Base-by-base conservation (phyloP, 2,888 invertebrate species). In the Troides helena region DNA sequence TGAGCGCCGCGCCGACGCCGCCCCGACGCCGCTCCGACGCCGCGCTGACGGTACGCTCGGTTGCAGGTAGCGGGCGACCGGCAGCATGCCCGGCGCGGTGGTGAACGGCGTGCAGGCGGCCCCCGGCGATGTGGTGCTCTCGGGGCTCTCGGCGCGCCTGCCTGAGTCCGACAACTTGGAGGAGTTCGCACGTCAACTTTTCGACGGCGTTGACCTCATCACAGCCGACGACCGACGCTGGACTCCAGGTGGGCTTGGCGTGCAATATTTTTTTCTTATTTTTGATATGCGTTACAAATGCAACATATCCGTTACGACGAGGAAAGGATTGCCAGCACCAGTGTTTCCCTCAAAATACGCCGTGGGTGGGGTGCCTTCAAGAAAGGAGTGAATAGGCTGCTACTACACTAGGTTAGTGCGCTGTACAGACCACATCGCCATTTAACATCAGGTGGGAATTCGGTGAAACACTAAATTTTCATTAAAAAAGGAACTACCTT, bases 181-280 rank as follows among this genome's bases (percentile, higher is more conserved):
- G 77, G 99, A 99, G 92, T 99, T 99, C 89, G 96, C 96, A 81
- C 94, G 96, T 80, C 96, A 99, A 87, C 95, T 99, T 68, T 96
- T 98, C 87, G 96, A 96, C 72, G 97, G 98, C 68, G 95, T 98
- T 61, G 99, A 99, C 86, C 95, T 99, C 93, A 96, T 99, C 73
- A 98, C 98, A 46, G 98, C 97, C 76, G 98, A 98, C 85, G 96
- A 96, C 76, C 93, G 98, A 75, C 94, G 99, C 83, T 99, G 98
- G 98, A 95, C 96, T 7, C 93, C 95, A 74, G 96, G 92, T 91
- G 73, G 72, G 73, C n/a, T 53, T 17, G n/a, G 21, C 21, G 21
- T 21, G 21, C 53, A 12, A 14, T 53, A 18, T 17, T 14, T 53
- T 17, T 53, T 53, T 5, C 0, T 53, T 53, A 14, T 17, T 18